phyloP scores from a whole-genome alignment of 2,888 invertebrate species.

The Sericinus montela region DNA sequence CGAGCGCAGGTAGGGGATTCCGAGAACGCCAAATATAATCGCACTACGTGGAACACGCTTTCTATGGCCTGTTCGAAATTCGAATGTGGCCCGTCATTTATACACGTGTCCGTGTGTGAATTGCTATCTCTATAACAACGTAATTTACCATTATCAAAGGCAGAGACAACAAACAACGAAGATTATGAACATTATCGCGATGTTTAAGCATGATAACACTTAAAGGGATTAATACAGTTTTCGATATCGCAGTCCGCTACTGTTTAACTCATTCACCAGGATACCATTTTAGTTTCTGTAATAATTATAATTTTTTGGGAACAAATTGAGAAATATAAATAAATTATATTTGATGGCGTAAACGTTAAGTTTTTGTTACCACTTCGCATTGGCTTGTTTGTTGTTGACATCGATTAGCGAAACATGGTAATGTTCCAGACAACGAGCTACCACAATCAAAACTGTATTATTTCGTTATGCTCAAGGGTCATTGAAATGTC shows the following conservation, averaged over 20 bases:
- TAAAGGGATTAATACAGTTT: not conserved
- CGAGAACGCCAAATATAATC: constrained; percentile 75
- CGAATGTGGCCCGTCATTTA: constrained; percentile 60
- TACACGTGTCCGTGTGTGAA: constrained; percentile 28
- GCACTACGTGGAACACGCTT: constrained; percentile 66
- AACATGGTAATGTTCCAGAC: no score
- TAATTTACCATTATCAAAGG: constrained; percentile 3
- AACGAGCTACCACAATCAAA: no score
- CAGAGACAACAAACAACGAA: not conserved
- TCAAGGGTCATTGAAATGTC: no score
- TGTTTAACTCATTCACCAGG: constrained; percentile 3
- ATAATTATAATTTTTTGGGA: no score
- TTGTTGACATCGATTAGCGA: no score
- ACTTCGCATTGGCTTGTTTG: no score
- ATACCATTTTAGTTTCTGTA: no score
- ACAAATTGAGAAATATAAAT: no score
- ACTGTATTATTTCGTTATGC: no score
- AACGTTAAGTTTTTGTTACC: no score
- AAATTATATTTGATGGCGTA: no score
- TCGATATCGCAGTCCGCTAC: constrained; percentile 4
- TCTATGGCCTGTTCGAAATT: constrained; percentile 53
- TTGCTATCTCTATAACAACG: not conserved
- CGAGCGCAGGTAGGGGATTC: constrained; percentile 70
- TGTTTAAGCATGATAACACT: not conserved
- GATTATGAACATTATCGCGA: not conserved